Percentiles rank a stretch among this genome's conserved stretches.
phyloP scores from a whole-genome alignment of 2,113 vertebrate genomes.

The Pithys albifrons region DNA sequence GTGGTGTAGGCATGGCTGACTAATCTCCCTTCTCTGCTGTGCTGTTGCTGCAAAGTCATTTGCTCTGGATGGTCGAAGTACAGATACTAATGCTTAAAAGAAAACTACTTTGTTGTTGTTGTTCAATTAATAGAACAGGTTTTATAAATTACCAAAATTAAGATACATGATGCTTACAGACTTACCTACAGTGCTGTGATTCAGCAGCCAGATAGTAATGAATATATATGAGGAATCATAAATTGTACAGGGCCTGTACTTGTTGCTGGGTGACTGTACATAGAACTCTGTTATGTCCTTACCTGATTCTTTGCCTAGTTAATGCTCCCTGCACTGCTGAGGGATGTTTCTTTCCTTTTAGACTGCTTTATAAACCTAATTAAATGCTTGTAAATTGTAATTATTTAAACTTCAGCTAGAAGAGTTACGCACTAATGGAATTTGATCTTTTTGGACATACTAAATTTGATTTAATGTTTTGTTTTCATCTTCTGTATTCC shows the following conservation, averaged over 20 bases:
- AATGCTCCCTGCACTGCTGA: neutral
- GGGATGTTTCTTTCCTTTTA: neutral
- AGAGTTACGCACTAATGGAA: neutral
- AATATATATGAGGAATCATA: neutral
- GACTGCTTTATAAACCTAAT: neutral
- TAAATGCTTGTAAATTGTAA: neutral
- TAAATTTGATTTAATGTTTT: neutral
- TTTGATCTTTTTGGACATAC: neutral
- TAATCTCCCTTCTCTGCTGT: fast-evolving
- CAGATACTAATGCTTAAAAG: neutral
- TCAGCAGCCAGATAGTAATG: neutral
- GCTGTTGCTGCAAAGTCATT: neutral
- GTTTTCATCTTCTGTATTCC: neutral
- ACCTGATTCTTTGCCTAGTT: neutral
- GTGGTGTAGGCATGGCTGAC: neutral
- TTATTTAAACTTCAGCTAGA: neutral
- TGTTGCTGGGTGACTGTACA: neutral
- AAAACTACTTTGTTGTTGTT: neutral
- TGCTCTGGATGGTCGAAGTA: neutral
- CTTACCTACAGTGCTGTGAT: neutral
- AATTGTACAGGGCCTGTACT: neutral
- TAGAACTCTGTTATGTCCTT: neutral
- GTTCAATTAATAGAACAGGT: neutral
- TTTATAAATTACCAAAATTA: neutral
- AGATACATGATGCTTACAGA: neutral